phyloP scores from a whole-genome alignment of 2,888 invertebrate species.

The Lamellibrachia columna region DNA sequence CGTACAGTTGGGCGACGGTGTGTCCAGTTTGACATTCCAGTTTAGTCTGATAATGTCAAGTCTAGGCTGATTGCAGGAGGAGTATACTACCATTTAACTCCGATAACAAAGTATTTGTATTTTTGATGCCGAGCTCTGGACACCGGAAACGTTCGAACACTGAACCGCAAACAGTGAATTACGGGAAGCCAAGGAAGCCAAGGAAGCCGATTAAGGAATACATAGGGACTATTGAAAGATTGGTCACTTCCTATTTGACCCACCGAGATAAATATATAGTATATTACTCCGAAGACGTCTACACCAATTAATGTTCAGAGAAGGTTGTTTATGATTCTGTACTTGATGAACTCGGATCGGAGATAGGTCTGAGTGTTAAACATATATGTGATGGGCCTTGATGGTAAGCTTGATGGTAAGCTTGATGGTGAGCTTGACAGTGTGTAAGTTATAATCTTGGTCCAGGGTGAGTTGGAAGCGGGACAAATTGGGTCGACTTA shows the following conservation, averaged over 20 bases:
- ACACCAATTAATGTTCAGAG: no score
- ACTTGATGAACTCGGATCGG: no score
- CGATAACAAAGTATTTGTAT: neutral
- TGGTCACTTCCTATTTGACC: neutral
- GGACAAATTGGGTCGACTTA: no score
- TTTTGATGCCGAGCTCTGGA: neutral
- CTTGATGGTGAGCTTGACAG: no score
- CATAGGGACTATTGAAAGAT: neutral
- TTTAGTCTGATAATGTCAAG: neutral
- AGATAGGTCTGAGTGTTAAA: no score
- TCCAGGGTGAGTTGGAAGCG: no score
- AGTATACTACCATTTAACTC: neutral
- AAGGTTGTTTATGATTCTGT: no score
- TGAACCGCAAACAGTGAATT: neutral
- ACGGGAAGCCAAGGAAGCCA: neutral
- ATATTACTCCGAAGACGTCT: no score
- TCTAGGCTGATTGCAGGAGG: neutral
- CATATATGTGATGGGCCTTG: no score
- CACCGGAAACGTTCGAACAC: no score
- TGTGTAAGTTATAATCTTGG: no score
- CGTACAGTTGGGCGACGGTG: neutral
- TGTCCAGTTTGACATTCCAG: neutral
- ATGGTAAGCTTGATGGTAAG: no score
- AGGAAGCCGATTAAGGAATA: neutral
- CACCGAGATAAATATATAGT: neutral